A percentile compares a stretch with the other conserved stretches of the same genome.
Evolutionary conservation across 1,140 invertebrate species (phyloP).

Genomic region (Euglossa dilemma): DNA sequence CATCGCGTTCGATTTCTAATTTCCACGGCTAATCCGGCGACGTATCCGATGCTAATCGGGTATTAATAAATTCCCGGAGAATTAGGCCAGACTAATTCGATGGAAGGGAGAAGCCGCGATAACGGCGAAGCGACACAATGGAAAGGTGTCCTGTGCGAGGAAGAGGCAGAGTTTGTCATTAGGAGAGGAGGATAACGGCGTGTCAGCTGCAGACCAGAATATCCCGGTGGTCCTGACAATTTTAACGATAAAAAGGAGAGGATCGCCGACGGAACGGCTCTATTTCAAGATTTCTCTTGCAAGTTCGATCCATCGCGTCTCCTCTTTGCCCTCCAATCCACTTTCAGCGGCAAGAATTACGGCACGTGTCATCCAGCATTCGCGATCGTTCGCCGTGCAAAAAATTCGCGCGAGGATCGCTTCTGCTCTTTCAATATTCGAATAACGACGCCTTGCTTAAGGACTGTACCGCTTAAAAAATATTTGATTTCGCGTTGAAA

Average conservation of each 20-base stretch:
- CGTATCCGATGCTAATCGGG: background rate
- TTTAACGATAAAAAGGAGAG: conserved; percentile 40
- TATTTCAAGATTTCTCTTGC: conserved; percentile 52
- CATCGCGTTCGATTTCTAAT: background rate
- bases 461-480: too few species aligned
- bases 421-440: too few species aligned
- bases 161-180: background rate
- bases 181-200: background rate
- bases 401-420: too few species aligned
- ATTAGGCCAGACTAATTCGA: background rate
- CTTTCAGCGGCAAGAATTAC: conserved; percentile 36
- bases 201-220: conserved; percentile 21
- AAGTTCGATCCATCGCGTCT: conserved; percentile 48
- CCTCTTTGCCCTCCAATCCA: conserved; percentile 39
- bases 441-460: too few species aligned
- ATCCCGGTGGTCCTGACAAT: conserved; percentile 13
- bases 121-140: background rate
- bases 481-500: too few species aligned
- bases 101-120: background rate
- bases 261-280: conserved; percentile 49
- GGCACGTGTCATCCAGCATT: too few species aligned
- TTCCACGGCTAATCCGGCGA: background rate
- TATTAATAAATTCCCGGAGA: background rate
- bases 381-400: too few species aligned
- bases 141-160: background rate